Evolutionary conservation across 2,797 vertebrate genomes (phyloP), one percentile per base, ranked within the genome.

Genomic region (Galago senegalensis): DNA sequence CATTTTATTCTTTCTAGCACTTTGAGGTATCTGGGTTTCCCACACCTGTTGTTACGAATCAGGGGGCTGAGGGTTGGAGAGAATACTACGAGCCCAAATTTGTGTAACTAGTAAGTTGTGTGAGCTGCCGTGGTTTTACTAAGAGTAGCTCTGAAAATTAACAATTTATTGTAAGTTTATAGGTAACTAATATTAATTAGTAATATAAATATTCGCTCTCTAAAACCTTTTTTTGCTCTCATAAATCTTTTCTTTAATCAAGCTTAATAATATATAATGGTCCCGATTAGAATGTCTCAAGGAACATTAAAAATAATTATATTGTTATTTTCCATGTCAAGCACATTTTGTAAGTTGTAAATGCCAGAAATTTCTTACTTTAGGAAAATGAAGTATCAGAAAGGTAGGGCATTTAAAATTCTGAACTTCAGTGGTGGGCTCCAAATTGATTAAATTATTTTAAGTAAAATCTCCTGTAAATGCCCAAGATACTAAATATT

Each of bases 391-490:
- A 87, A 89, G 11, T 23, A 40, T 81, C 4, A 34, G 37, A 76
- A 89, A 6, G 1, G 3, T 14, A 13, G 31, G 4, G 0, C 23
- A 16, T 16, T 95, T 86, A 53, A n/a, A 85, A 81, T 56, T 87
- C 10, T 90, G 34, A 95, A 56, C 6, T 37, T 56, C 27, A 13
- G 8, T 65, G 25, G 1, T n/a, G 27, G 0, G 29, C 46, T 92
- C 6, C 76, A 56, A 95, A 43, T 7, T 81, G 25, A 34, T 49
- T 75, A 65, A 58, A 43, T 93, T 77, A 76, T 72, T 49, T 86
- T 89, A 93, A 79, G 17, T 89, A 75, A 94, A 91, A 82, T 91
- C 8, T 16, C 3, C 4, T 94, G 81, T 75, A 85, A 67, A 73
- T 69, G 5, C 0, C 1, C 6, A 43, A 79, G 2, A 16, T 67